A percentile compares a stretch with the other conserved stretches of the same genome.
These are phyloP conservation scores for Anarhynchus alexandrinus DNA, from an alignment of 2,113 vertebrate species.

Conservation along the genomic window DNA sequence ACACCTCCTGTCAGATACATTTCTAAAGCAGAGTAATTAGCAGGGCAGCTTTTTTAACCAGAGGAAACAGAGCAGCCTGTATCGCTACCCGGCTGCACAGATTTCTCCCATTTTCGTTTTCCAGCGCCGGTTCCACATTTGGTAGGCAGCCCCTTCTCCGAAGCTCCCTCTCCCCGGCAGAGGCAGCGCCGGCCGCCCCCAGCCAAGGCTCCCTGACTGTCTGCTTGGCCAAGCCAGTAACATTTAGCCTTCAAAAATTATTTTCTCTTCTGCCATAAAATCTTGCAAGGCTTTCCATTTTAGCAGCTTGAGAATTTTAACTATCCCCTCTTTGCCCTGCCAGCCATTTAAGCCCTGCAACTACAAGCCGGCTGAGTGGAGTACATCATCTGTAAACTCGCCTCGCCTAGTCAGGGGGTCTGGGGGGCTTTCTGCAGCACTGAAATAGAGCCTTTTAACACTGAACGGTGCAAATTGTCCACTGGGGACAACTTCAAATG, in stretches of 20 bases:
- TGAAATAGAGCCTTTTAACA: slow-evolving; percentile 72
- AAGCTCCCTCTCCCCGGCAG: not conserved
- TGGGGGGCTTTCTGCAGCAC: slow-evolving; percentile 52
- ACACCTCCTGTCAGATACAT: not conserved
- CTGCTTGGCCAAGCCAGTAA: slow-evolving; percentile 29
- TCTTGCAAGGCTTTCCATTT: slow-evolving; percentile 27
- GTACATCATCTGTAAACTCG: slow-evolving; percentile 67
- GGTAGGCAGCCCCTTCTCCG: not conserved
- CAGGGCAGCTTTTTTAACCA: not conserved
- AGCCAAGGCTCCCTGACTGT: not conserved
- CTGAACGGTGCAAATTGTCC: slow-evolving; percentile 69
- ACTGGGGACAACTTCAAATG: slow-evolving; percentile 71
- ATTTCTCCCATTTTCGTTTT: not conserved
- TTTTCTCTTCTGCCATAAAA: slow-evolving; percentile 45
- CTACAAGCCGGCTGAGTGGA: slow-evolving; percentile 36
- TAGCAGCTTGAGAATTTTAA: slow-evolving; percentile 56
- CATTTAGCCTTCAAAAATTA: not conserved
- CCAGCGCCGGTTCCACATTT: not conserved
- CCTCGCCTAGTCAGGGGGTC: slow-evolving; percentile 52
- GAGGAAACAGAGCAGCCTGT: not conserved
- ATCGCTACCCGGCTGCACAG: not conserved
- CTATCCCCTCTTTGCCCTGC: slow-evolving; percentile 61
- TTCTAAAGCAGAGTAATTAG: not conserved
- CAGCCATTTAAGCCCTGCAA: slow-evolving; percentile 64
- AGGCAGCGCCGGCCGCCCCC: not conserved